A percentile compares a stretch with the other conserved stretches of the same genome.
phyloP scores from a whole-genome alignment of 2,888 invertebrate genomes.

The Ormyrus labotus region DNA sequence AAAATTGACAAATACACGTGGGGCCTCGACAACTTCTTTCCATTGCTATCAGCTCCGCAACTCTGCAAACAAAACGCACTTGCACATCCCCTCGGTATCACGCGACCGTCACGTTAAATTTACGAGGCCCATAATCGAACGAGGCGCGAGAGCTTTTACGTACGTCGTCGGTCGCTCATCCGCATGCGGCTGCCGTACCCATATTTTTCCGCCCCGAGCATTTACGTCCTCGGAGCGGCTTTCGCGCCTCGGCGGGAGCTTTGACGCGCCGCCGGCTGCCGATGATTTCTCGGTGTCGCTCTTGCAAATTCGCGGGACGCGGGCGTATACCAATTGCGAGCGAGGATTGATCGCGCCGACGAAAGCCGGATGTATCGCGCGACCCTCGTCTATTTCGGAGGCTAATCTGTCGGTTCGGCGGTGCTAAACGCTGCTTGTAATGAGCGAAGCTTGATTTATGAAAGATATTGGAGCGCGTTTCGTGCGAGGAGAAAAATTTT shows the following conservation, averaged over 20 bases:
- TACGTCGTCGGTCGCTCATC: constrained; percentile 20
- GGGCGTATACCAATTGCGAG: background rate
- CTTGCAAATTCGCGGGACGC: constrained; percentile 15
- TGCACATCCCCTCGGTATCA: no score
- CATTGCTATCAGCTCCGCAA: no score
- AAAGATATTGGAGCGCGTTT: no score
- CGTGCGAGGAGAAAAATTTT: no score
- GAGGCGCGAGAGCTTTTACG: constrained; percentile 33
- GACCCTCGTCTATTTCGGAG: no score
- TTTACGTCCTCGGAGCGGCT: constrained; percentile 19
- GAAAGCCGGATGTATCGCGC: background rate
- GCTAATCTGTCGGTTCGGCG: no score
- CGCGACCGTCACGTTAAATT: constrained; percentile 17
- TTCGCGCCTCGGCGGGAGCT: constrained; percentile 26
- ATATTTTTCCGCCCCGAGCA: constrained; percentile 41
- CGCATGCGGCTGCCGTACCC: constrained; percentile 26
- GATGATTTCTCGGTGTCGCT: constrained; percentile 43
- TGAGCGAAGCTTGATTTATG: no score
- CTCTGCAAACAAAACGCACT: no score
- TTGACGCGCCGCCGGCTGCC: constrained; percentile 11
- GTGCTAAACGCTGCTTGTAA: no score
- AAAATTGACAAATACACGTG: no score
- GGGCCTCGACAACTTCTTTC: no score
- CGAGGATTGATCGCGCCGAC: constrained; percentile 1
- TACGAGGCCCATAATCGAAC: constrained; percentile 22